Evolutionary conservation across 2,113 vertebrate genomes (phyloP).

Genomic region (Sterrhoptilus dennistouni): DNA sequence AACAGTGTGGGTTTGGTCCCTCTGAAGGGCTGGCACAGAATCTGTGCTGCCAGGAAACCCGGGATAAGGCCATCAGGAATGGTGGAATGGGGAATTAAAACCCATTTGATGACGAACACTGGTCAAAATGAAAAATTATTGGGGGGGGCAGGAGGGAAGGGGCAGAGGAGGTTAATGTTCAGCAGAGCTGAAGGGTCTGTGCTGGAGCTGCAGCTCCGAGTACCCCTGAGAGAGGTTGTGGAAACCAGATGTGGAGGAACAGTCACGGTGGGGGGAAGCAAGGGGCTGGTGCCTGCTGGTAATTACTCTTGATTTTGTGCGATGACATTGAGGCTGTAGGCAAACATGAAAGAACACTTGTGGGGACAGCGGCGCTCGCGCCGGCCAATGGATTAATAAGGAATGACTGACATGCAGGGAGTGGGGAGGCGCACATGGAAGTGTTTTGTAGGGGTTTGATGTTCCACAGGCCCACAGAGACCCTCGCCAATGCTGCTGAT

Average conservation of each 20-base stretch:
- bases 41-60: neutral
- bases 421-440: slow-evolving; percentile 74
- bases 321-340: slow-evolving; percentile 81
- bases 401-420: slow-evolving; percentile 66
- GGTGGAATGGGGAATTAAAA: neutral
- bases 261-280: neutral
- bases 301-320: slow-evolving; percentile 89
- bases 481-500: neutral
- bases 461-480: slow-evolving; percentile 59
- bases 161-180: neutral
- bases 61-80: rapidly evolving
- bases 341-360: slow-evolving; percentile 79
- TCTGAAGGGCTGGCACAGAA: neutral
- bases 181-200: neutral
- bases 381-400: slow-evolving; percentile 67
- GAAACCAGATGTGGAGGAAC: slow-evolving; percentile 87
- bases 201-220: neutral
- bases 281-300: slow-evolving; percentile 81
- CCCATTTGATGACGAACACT: neutral
- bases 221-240: slow-evolving; percentile 72
- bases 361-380: slow-evolving; percentile 63
- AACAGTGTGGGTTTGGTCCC: too few relatives aligned
- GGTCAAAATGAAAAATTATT: neutral
- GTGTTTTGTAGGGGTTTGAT: slow-evolving; percentile 75
- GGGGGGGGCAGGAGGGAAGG: neutral